Evolutionary conservation across 2,113 vertebrate genomes (phyloP).

Genomic region (Oostethus manadensis): DNA sequence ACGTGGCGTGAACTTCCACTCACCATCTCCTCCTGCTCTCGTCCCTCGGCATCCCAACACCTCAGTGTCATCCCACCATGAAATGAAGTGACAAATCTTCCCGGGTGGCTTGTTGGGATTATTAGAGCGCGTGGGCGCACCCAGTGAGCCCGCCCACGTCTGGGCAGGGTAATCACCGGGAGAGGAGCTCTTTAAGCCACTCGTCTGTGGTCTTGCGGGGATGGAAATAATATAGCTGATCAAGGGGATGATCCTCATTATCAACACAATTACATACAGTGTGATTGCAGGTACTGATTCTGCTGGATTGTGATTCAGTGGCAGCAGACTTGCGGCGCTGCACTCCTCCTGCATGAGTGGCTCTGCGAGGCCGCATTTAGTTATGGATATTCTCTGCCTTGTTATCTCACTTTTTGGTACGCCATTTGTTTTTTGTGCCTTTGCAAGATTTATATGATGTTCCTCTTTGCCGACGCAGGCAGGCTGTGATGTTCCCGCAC

Average conservation of each 20-base stretch:
- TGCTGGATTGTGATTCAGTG: slow-evolving; percentile 29
- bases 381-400: slow-evolving; percentile 13
- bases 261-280: slow-evolving; percentile 23
- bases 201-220: slow-evolving; percentile 47
- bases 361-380: slow-evolving; percentile 20
- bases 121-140: slow-evolving; percentile 29
- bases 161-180: slow-evolving; percentile 45
- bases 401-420: slow-evolving; percentile 45
- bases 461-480: slow-evolving; percentile 39
- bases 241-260: slow-evolving; percentile 55
- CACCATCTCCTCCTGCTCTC: background rate
- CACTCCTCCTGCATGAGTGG: too few relatives aligned
- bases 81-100: slow-evolving; percentile 16
- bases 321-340: background rate
- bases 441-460: slow-evolving; percentile 46
- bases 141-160: slow-evolving; percentile 34
- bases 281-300: slow-evolving; percentile 30
- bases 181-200: slow-evolving; percentile 64
- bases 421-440: slow-evolving; percentile 52
- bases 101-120: slow-evolving; percentile 18
- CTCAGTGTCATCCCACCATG: slow-evolving; percentile 7
- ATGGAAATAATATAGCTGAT: slow-evolving; percentile 60
- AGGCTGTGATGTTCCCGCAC: slow-evolving; percentile 35
- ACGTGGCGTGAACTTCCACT: too few relatives aligned
- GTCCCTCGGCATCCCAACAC: slow-evolving; percentile 25